phyloP scores from a whole-genome alignment of 2,113 vertebrate genomes.

The Ancistrus triradiatus region DNA sequence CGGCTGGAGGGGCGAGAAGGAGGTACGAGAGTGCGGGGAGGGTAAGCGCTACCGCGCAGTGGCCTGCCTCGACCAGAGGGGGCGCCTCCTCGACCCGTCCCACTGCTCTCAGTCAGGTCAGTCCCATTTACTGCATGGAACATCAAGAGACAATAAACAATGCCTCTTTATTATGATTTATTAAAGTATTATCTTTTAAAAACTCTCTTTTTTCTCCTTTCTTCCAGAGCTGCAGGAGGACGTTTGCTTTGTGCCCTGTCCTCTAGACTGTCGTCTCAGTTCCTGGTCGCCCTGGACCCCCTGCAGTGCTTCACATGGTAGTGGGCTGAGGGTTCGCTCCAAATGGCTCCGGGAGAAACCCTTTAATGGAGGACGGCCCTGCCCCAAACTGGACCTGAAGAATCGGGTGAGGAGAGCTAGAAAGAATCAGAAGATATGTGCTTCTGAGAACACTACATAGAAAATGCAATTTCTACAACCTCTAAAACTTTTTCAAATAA shows the following conservation, averaged over 20 bases:
- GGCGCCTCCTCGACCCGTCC: constrained; percentile 72
- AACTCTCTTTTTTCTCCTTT: not conserved
- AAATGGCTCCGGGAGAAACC: constrained; percentile 95
- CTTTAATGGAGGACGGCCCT: constrained; percentile 90
- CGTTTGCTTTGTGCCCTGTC: constrained; percentile 82
- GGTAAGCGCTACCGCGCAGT: constrained; percentile 77
- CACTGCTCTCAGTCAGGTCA: constrained; percentile 77
- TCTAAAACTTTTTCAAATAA: no score
- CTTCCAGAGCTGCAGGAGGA: constrained; percentile 85
- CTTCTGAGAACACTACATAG: no score
- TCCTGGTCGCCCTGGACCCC: constrained; percentile 89
- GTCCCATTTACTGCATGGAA: no score
- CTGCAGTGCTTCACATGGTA: constrained; percentile 87
- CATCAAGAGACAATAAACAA: no score
- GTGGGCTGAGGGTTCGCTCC: constrained; percentile 82
- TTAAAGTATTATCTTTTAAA: no score
- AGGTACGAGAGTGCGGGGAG: constrained; percentile 74
- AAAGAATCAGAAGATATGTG: not conserved
- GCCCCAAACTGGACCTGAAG: constrained; percentile 90
- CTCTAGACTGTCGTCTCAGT: constrained; percentile 93
- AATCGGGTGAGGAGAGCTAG: constrained; percentile 83
- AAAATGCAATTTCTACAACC: no score
- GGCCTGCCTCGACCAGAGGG: constrained; percentile 75
- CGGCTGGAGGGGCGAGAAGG: constrained; percentile 54
- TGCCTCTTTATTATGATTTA: no score